phyloP scores from a whole-genome alignment of 1,140 invertebrate species.

The Aphidius gifuensis region DNA sequence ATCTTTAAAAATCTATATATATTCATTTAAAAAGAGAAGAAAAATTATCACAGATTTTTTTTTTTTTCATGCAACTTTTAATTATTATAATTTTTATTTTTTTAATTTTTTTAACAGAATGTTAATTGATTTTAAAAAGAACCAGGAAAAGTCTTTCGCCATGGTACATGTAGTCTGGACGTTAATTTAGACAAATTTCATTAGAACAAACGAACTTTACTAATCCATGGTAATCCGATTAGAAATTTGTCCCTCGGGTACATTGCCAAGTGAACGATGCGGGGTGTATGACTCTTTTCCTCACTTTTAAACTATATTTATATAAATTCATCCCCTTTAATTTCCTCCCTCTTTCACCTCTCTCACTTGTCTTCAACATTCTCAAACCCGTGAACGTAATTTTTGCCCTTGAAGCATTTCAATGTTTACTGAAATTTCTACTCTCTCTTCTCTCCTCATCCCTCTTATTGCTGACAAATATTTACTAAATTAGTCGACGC shows the following conservation, averaged over 20 bases:
- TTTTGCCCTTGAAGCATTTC: constrained; percentile 22
- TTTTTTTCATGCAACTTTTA: too few relatives aligned
- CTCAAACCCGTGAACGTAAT: neutral
- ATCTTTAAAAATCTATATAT: too few relatives aligned
- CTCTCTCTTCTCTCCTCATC: constrained; percentile 29
- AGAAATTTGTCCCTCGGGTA: constrained; percentile 51
- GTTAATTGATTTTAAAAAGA: too few relatives aligned
- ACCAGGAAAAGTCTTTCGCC: neutral
- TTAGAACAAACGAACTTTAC: constrained; percentile 57
- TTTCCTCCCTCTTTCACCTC: neutral
- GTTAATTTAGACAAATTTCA: constrained; percentile 57
- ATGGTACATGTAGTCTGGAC: constrained; percentile 28
- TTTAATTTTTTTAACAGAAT: neutral
- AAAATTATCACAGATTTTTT: too few relatives aligned
- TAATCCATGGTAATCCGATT: constrained; percentile 57
- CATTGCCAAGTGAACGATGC: constrained; percentile 29
- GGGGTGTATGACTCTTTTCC: constrained; percentile 21
- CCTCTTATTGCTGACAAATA: constrained; percentile 41
- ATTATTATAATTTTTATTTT: neutral
- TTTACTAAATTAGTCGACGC: constrained; percentile 42
- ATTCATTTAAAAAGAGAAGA: too few relatives aligned
- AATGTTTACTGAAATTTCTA: constrained; percentile 22
- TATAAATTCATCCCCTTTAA: constrained; percentile 15
- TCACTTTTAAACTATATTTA: constrained; percentile 21
- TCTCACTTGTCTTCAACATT: constrained; percentile 3